Base-by-base conservation (phyloP, 2,888 invertebrate genomes). In the Cylindroiulus punctatus region DNA sequence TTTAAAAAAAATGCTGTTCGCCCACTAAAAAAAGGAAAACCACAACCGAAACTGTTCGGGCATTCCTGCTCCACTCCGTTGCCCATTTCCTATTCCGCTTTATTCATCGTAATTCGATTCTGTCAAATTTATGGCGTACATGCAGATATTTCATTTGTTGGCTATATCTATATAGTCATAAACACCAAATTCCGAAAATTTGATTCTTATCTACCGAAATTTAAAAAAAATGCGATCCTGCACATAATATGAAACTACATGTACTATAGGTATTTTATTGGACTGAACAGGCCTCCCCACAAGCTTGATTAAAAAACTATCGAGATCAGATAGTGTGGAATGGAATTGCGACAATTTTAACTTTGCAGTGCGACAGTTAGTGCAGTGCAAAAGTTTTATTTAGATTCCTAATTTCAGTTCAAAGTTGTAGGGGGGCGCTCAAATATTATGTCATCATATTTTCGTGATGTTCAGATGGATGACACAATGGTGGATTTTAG, bases 1-100 rank as follows among this genome's bases (percentile, higher is more conserved):
- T 76, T 76, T 76, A 30, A 30, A 76, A 76, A 76, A 76, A 76
- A 76, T 76, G 76, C 14, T 76, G 76, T 76, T 76, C 76, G 76
- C 76, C 76, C 76, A 76, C 76, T 14, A 12, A 76, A 76, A 76
- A 76, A 76, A 30, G 22, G 12, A 76, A 76, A 76, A 76, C 76
- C 76, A 76, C 76, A 8, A 76, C 76, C 26, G 76, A 76, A 76
- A 76, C 76, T 76, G 30, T 26, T 76, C 30, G 12, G 22, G 76
- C 76, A 76, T 76, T 76, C 76, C 76, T 76, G 76, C 76, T 76
- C 14, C 76, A 76, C 76, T 76, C 76, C 26, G 76, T 12, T 76
- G 76, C 76, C 76, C 76, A 30, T 76, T 76, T 76, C 76, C 76
- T 76, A 76, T 76, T 26, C 76, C 26, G 76, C 22, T 30, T 10